These are phyloP conservation scores for Oeneis ivallda DNA, from an alignment of 2,888 invertebrate species.

Conservation along the genomic window DNA sequence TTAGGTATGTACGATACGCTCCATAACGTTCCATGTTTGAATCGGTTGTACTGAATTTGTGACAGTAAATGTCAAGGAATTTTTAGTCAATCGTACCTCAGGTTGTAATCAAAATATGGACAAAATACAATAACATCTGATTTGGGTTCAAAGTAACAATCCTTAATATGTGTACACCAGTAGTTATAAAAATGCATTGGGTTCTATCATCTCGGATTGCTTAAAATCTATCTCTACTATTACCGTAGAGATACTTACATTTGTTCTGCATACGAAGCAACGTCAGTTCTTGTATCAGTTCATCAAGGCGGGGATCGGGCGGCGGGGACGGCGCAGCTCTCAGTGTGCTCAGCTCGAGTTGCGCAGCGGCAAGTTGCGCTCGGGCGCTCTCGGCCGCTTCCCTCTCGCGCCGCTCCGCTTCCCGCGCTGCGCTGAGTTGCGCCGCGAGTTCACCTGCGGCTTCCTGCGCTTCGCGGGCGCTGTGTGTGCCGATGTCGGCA, in stretches of 20 bases:
- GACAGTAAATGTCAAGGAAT: too few relatives aligned
- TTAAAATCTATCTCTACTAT: not conserved
- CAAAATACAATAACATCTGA: too few relatives aligned
- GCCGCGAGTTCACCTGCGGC: conserved; percentile 74
- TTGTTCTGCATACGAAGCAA: conserved; percentile 88
- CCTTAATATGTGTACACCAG: too few relatives aligned
- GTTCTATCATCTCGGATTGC: too few relatives aligned
- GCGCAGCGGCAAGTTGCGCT: conserved; percentile 84
- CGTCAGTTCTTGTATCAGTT: conserved; percentile 87
- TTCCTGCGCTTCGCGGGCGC: conserved; percentile 79
- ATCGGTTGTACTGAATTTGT: too few relatives aligned
- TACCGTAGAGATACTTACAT: conserved; percentile 69
- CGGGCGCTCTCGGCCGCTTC: conserved; percentile 61
- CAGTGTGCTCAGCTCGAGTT: conserved; percentile 83
- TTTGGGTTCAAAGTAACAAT: too few relatives aligned
- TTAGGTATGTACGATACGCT: too few relatives aligned
- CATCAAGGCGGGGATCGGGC: conserved; percentile 88
- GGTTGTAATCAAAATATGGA: too few relatives aligned
- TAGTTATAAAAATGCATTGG: too few relatives aligned
- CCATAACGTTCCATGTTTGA: too few relatives aligned
- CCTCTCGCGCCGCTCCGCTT: conserved; percentile 74
- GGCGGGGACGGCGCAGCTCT: conserved; percentile 84
- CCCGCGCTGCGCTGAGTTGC: conserved; percentile 73
- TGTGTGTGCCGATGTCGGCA: conserved; percentile 78
- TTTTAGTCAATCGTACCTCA: too few relatives aligned